These are phyloP conservation scores for Danionella dracula DNA, from an alignment of 2,797 vertebrate species.

Conservation along the genomic window DNA sequence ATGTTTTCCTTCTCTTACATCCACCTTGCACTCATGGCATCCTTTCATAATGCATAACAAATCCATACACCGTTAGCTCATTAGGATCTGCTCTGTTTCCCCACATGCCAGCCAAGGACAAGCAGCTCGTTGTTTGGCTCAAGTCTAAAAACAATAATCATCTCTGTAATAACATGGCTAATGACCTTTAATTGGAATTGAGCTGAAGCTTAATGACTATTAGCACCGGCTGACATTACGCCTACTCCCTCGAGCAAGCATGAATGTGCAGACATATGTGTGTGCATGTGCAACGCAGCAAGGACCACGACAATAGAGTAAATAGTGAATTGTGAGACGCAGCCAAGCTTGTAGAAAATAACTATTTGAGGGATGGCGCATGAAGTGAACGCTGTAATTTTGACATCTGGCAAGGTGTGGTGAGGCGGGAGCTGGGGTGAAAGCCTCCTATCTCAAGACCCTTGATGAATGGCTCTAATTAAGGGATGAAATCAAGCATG, in stretches of 20 bases:
- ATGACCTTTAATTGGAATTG: slow-evolving; percentile 52
- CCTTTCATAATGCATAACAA: slow-evolving; percentile 12
- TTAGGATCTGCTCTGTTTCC: slow-evolving; percentile 18
- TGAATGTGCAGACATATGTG: slow-evolving; percentile 40
- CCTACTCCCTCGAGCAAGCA: neutral
- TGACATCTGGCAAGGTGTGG: slow-evolving; percentile 89
- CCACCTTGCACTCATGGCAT: slow-evolving; percentile 20
- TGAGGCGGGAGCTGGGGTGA: slow-evolving; percentile 67
- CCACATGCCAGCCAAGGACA: slow-evolving; percentile 35
- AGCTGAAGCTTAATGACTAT: slow-evolving; percentile 48
- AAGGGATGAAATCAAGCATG: slow-evolving; percentile 99
- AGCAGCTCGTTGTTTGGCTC: slow-evolving; percentile 39
- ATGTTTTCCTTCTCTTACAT: slow-evolving; percentile 18
- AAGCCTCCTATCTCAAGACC: slow-evolving; percentile 83
- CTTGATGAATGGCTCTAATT: slow-evolving; percentile 99
- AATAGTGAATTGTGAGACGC: slow-evolving; percentile 86
- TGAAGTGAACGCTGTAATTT: slow-evolving; percentile 89
- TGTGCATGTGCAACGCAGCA: slow-evolving; percentile 52
- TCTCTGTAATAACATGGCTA: slow-evolving; percentile 44
- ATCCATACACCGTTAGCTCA: slow-evolving; percentile 23
- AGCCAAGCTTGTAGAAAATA: slow-evolving; percentile 90
- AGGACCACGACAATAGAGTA: slow-evolving; percentile 76
- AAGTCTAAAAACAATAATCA: slow-evolving; percentile 51
- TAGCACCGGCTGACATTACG: slow-evolving; percentile 42
- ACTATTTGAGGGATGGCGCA: slow-evolving; percentile 87